phyloP scores from a whole-genome alignment of 2,888 invertebrate genomes.

The Melanchra persicariae region DNA sequence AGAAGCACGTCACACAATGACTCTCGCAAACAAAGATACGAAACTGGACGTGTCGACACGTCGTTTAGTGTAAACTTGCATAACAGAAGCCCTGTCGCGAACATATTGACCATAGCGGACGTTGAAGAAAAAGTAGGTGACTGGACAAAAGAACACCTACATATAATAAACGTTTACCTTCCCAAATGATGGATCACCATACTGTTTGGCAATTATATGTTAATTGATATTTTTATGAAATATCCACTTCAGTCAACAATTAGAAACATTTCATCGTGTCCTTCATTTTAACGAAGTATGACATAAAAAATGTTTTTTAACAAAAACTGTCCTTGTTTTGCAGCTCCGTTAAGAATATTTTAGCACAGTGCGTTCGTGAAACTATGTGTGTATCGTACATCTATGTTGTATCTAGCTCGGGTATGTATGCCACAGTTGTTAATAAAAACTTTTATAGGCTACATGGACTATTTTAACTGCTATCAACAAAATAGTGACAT shows the following conservation, averaged over 20 bases:
- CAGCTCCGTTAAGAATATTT: constrained; percentile 8
- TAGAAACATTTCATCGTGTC: constrained; percentile 14
- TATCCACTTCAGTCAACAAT: constrained; percentile 14
- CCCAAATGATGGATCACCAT: constrained; percentile 39
- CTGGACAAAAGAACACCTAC: constrained; percentile 28
- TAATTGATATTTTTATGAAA: constrained; percentile 12
- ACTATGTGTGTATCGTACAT: constrained; percentile 17
- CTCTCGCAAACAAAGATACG: constrained; percentile 56
- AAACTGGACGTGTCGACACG: constrained; percentile 43
- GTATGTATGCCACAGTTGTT: constrained; percentile 12
- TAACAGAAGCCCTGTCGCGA: constrained; percentile 32
- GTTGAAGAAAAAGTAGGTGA: constrained; percentile 9
- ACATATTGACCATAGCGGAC: constrained; percentile 6
- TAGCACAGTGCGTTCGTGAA: constrained; percentile 4
- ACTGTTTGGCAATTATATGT: constrained; percentile 15
- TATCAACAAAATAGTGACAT: constrained; percentile 4
- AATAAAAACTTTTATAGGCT: constrained; percentile 25
- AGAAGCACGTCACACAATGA: constrained; percentile 69
- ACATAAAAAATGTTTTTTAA: constrained; percentile 12
- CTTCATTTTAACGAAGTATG: constrained; percentile 7
- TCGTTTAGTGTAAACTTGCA: constrained; percentile 48
- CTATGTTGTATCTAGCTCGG: constrained; percentile 10
- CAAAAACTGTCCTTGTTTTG: constrained; percentile 10
- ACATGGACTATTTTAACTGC: constrained; percentile 20
- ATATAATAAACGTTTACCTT: constrained; percentile 32